phyloP scores from a whole-genome alignment of 2,113 vertebrate genomes.

The Hemibates koningsi region DNA sequence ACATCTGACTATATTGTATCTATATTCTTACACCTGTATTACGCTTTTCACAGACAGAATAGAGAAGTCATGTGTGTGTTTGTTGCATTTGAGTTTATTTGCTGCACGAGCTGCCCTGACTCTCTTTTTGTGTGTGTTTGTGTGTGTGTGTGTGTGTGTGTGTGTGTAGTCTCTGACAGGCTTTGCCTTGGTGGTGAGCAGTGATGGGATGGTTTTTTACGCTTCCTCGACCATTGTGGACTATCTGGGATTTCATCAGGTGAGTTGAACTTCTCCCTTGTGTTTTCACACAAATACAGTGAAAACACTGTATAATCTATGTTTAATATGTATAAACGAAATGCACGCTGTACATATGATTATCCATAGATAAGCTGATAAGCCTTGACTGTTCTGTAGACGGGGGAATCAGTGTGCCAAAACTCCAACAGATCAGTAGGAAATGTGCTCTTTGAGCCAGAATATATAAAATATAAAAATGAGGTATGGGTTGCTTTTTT shows the following conservation, averaged over 20 bases:
- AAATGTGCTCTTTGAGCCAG: not conserved
- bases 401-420: fast-evolving
- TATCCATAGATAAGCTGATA: not conserved
- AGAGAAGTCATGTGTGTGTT: not conserved
- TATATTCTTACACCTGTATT: not conserved
- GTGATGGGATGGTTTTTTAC: conserved; percentile 95
- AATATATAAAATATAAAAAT: not conserved
- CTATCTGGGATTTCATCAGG: conserved; percentile 97
- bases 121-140: not conserved
- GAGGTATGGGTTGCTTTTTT: not conserved
- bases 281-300: not conserved
- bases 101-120: not conserved
- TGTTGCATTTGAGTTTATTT: conserved; percentile 11
- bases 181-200: conserved; percentile 90
- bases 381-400: not conserved
- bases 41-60: not conserved
- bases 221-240: conserved; percentile 91
- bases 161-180: conserved; percentile 85
- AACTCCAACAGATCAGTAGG: not conserved
- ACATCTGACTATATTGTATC: not conserved
- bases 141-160: conserved; percentile 20
- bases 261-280: conserved; percentile 45
- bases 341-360: not conserved
- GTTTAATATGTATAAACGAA: not conserved
- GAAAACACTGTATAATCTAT: not conserved